phyloP scores from a whole-genome alignment of 2,797 vertebrate genomes.

The Poliocrania exsul region DNA sequence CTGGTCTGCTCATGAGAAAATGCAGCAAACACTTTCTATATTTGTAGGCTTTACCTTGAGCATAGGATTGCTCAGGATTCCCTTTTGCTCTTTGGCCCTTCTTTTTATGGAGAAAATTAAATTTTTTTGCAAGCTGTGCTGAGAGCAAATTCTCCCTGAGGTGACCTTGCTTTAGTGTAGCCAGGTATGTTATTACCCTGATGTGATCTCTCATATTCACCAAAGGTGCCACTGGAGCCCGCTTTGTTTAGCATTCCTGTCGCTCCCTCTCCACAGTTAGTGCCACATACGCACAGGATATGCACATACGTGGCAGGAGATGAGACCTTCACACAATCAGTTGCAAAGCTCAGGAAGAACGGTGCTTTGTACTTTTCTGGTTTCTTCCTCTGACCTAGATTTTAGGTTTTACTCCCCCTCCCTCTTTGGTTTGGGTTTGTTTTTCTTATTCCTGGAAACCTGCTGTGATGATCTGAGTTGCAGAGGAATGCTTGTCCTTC shows the following conservation, averaged over 20 bases:
- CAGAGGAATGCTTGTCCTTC: conserved; percentile 10
- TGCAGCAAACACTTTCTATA: background rate
- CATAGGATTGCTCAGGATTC: background rate
- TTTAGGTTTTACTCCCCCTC: background rate
- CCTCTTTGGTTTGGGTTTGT: background rate
- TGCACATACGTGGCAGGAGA: background rate
- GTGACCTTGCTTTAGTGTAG: background rate
- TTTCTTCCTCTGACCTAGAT: conserved; percentile 39
- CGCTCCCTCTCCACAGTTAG: background rate
- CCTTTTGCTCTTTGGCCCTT: background rate
- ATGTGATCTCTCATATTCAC: background rate
- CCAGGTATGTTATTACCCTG: background rate
- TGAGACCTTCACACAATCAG: background rate
- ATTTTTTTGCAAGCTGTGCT: background rate
- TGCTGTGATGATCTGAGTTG: background rate
- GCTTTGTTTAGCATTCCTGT: background rate
- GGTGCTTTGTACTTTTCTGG: background rate
- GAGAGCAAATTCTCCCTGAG: background rate
- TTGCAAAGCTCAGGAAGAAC: background rate
- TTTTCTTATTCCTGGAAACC: conserved; percentile 45
- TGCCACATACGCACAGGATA: background rate
- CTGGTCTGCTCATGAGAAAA: background rate
- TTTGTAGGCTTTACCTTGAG: background rate
- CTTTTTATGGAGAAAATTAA: background rate
- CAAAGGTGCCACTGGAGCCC: background rate